Evolutionary conservation across 2,888 invertebrate genomes (phyloP).

Genomic region (Meteorus colon): DNA sequence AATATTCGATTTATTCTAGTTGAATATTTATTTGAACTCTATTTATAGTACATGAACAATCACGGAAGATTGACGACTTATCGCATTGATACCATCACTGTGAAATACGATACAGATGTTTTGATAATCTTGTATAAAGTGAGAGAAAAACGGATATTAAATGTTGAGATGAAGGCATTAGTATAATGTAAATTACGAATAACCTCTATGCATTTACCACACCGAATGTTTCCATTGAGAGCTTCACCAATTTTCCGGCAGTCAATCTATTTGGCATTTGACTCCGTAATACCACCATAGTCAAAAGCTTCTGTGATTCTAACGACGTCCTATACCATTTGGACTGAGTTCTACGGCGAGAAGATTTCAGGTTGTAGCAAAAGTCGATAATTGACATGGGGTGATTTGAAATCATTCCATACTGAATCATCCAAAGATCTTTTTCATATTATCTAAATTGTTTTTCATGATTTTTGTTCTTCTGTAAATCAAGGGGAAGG

Average conservation of each 20-base stretch:
- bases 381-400: background rate
- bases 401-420: too few species aligned
- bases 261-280: constrained; percentile 29
- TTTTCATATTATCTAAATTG: too few species aligned
- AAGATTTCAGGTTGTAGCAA: background rate
- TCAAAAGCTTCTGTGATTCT: constrained; percentile 32
- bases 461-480: too few species aligned
- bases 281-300: constrained; percentile 36
- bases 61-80: background rate
- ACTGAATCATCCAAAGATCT: too few species aligned
- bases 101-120: constrained; percentile 46
- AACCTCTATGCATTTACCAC: constrained; percentile 25
- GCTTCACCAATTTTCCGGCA: constrained; percentile 33
- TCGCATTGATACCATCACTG: constrained; percentile 26
- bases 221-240: constrained; percentile 42
- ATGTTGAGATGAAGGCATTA: too few species aligned
- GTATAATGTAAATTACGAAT: too few species aligned
- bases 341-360: constrained; percentile 7
- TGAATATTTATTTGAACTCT: too few species aligned
- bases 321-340: constrained; percentile 40
- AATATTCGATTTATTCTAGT: too few species aligned
- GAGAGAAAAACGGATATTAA: background rate
- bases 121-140: constrained; percentile 34
- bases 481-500: too few species aligned
- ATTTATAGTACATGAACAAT: too few species aligned